Evolutionary conservation across 2,888 invertebrate species (phyloP).

Genomic region (Dione juno): DNA sequence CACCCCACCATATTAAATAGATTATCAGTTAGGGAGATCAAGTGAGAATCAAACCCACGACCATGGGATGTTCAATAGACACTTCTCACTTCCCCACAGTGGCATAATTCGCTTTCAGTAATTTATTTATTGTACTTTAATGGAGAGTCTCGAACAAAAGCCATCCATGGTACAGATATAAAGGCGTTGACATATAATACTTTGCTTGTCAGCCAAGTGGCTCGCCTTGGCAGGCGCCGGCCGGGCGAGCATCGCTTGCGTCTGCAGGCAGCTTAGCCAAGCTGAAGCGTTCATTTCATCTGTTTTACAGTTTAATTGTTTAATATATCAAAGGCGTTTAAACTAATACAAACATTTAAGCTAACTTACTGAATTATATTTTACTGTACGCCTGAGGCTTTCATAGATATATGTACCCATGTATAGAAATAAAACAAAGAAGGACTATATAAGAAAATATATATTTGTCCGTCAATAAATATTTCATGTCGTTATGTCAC

Average conservation of each 20-base stretch:
- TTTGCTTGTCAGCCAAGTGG: constrained; percentile 21
- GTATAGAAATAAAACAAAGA: no score
- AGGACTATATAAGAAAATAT: no score
- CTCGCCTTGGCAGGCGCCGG: constrained; percentile 27
- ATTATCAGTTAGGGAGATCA: no score
- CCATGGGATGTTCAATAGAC: no score
- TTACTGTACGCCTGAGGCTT: not conserved
- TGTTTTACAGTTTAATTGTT: not conserved
- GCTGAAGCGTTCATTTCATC: constrained; percentile 11
- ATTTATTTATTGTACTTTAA: not conserved
- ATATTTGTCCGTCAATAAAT: no score
- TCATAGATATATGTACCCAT: no score
- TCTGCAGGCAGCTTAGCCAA: constrained; percentile 4
- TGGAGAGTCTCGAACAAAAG: not conserved
- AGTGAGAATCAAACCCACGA: no score
- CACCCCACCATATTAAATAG: no score
- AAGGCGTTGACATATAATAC: constrained; percentile 26
- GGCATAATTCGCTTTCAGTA: not conserved
- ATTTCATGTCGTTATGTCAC: no score
- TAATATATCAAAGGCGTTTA: not conserved
- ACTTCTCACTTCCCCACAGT: no score
- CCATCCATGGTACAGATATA: not conserved
- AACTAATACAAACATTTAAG: not conserved
- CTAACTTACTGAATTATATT: not conserved
- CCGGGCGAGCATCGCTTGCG: constrained; percentile 4